Percentiles rank a stretch among this genome's conserved stretches.
Conservation (phyloP, 2,797 vertebrate species). For the Halcyon chelicuti region DNA sequence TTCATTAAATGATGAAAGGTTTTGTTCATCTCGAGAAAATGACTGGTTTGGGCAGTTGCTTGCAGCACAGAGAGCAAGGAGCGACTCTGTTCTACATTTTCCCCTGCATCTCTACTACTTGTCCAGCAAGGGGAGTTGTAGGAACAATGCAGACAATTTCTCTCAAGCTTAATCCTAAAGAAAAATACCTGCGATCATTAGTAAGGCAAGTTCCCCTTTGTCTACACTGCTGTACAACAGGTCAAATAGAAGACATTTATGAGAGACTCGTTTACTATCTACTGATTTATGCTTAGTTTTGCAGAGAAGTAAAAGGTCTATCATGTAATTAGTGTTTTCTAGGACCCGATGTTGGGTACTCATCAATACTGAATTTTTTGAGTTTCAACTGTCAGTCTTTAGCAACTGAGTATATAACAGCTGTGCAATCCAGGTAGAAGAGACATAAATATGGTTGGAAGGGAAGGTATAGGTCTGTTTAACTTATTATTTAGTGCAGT, state of each 20-base stretch:
- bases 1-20: not conserved
- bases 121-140: constrained; percentile 64
- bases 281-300: not conserved
- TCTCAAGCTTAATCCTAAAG: not conserved
- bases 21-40: not conserved
- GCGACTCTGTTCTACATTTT: not conserved
- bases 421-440: not conserved
- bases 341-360: not conserved
- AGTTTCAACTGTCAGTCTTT: not conserved
- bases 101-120: not conserved
- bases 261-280: not conserved
- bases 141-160: constrained; percentile 7
- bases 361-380: not conserved
- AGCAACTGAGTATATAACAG: not conserved
- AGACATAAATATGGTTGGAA: not conserved
- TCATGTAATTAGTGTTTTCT: not conserved
- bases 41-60: not conserved
- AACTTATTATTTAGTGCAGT: not conserved
- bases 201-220: not conserved
- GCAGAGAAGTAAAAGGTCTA: not conserved
- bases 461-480: not conserved
- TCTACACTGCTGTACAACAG: not conserved
- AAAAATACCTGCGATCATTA: not conserved
- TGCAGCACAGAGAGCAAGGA: not conserved
- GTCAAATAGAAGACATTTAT: not conserved